phyloP scores from a whole-genome alignment of 1,140 invertebrate species.

The Euwallacea similis region DNA sequence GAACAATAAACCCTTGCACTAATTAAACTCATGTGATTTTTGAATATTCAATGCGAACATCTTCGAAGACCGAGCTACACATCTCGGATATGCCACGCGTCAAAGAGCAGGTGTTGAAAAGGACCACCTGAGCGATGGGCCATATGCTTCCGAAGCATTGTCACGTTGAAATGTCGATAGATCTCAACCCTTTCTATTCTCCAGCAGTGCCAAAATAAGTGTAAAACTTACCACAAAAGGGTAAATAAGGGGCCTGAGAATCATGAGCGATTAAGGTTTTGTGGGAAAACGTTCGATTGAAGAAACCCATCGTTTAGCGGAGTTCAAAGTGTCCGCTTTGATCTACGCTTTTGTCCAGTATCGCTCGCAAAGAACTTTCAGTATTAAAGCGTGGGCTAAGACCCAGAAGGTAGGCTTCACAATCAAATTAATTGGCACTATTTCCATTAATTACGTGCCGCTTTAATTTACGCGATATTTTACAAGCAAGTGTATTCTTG shows the following conservation, averaged over 20 bases:
- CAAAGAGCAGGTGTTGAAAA: slow-evolving; percentile 27
- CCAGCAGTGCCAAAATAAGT: slow-evolving; percentile 32
- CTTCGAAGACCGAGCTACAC: too few species aligned
- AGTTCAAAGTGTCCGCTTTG: too few species aligned
- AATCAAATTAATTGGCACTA: too few species aligned
- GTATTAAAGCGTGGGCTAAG: too few species aligned
- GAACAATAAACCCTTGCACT: too few species aligned
- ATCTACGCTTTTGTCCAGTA: too few species aligned
- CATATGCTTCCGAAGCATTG: slow-evolving; percentile 35
- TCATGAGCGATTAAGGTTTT: background rate
- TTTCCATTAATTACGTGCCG: background rate
- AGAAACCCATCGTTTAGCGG: background rate
- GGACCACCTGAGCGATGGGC: slow-evolving; percentile 29
- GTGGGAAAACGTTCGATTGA: slow-evolving; percentile 14
- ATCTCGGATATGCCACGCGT: slow-evolving; percentile 16
- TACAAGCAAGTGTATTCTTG: too few species aligned
- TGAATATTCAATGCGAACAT: too few species aligned
- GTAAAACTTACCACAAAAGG: slow-evolving; percentile 33
- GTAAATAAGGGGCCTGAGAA: slow-evolving; percentile 12
- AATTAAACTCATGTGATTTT: too few species aligned
- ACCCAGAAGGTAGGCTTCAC: too few species aligned
- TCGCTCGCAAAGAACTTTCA: too few species aligned
- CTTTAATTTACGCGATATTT: too few species aligned
- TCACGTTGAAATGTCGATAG: slow-evolving; percentile 25
- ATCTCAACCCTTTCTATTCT: slow-evolving; percentile 21